These are phyloP conservation scores for Tubulanus polymorphus DNA, from an alignment of 2,888 invertebrate species.

Conservation along the genomic window DNA sequence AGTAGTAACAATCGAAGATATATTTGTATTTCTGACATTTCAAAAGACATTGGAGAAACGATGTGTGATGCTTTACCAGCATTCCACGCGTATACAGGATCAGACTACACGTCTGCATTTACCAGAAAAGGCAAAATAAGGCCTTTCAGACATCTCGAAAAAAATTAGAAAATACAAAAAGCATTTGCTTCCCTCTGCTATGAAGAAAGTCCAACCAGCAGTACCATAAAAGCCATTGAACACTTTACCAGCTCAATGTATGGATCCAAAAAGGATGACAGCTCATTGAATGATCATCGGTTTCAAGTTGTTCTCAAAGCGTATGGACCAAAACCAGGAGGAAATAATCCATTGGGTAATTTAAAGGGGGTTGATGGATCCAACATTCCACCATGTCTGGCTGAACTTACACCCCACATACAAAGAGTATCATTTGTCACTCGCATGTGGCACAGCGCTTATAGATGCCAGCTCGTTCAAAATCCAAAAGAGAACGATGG, in stretches of 20 bases:
- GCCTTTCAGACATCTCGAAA: conserved; percentile 6
- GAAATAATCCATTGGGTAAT: conserved; percentile 5
- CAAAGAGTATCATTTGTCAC: conserved; percentile 4
- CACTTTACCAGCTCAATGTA: conserved; percentile 1
- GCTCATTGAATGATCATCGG: not conserved
- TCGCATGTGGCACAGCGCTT: conserved; percentile 2
- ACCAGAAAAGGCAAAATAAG: conserved; percentile 7
- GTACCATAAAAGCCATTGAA: not conserved
- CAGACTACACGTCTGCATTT: conserved; percentile 3
- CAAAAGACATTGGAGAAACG: not conserved
- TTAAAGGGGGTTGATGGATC: conserved; percentile 7
- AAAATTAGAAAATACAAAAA: conserved; percentile 3
- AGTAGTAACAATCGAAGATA: not conserved
- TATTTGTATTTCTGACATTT: not conserved
- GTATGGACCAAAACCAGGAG: conserved; percentile 6
- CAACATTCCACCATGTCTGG: conserved; percentile 4
- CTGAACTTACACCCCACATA: conserved; percentile 4
- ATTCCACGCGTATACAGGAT: conserved; percentile 4
- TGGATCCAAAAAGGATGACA: conserved; percentile 3
- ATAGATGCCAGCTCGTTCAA: not conserved
- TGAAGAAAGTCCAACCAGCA: not conserved
- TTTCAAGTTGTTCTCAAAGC: conserved; percentile 1
- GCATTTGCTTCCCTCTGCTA: not conserved
- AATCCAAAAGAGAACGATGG: conserved; percentile 2
- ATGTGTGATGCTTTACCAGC: conserved; percentile 1